A percentile compares a stretch with the other conserved stretches of the same genome.
phyloP scores from a whole-genome alignment of 2,888 invertebrate genomes.

The Hydriomena furcata region DNA sequence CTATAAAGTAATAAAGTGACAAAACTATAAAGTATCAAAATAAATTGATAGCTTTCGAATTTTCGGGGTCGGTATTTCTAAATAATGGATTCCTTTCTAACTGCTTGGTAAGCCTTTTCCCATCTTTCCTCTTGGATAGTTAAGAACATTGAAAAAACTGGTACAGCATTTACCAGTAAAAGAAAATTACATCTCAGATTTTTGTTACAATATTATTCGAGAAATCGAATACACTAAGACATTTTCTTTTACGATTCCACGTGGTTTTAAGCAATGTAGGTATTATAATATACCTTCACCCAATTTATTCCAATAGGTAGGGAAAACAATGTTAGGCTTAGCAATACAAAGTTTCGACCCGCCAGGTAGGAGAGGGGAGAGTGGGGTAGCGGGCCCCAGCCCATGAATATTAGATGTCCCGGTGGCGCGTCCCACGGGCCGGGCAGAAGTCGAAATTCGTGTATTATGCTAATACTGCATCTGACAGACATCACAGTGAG shows the following conservation, averaged over 20 bases:
- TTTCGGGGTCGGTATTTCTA: too few relatives aligned
- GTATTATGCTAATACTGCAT: slow-evolving; percentile 49
- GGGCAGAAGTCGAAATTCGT: slow-evolving; percentile 48
- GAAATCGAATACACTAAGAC: too few relatives aligned
- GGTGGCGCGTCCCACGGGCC: slow-evolving; percentile 30
- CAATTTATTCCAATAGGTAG: neutral
- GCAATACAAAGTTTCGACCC: slow-evolving; percentile 23
- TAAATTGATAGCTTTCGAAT: too few relatives aligned
- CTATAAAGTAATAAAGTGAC: too few relatives aligned
- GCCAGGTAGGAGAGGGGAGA: slow-evolving; percentile 32
- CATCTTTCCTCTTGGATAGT: too few relatives aligned
- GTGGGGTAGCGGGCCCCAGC: slow-evolving; percentile 43
- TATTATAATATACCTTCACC: neutral
- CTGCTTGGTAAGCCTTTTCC: too few relatives aligned
- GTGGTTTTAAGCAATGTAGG: neutral
- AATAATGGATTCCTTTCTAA: too few relatives aligned
- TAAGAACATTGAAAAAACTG: too few relatives aligned
- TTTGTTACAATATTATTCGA: too few relatives aligned
- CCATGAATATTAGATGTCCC: slow-evolving; percentile 73
- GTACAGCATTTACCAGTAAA: too few relatives aligned
- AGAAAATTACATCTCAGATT: too few relatives aligned
- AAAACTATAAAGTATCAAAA: too few relatives aligned
- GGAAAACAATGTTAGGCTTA: slow-evolving; percentile 15
- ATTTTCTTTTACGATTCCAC: neutral
- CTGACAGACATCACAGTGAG: slow-evolving; percentile 26